Conservation (phyloP, 2,797 vertebrate genomes). For the Tenualosa thibaudeaui region DNA sequence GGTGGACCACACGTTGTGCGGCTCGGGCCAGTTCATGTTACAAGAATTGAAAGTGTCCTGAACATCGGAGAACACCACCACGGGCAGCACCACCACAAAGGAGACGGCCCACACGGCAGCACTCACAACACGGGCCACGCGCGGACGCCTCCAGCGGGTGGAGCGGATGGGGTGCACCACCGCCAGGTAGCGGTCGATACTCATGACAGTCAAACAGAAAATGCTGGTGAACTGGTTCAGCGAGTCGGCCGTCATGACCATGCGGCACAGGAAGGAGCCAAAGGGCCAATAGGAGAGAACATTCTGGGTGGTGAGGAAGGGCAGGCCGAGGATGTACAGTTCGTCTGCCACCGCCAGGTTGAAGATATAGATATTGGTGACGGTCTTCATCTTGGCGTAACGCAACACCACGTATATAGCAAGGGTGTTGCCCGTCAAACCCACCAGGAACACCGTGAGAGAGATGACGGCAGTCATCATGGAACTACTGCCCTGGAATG, state of each 20-base stretch:
- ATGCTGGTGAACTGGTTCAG: constrained; percentile 98
- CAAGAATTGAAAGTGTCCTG: constrained; percentile 89
- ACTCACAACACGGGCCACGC: constrained; percentile 88
- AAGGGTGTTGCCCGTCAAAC: constrained; percentile 89
- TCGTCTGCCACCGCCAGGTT: constrained; percentile 95
- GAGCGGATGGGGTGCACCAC: constrained; percentile 92
- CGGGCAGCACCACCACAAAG: constrained; percentile 90
- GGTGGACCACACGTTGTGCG: constrained; percentile 84
- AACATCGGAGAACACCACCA: constrained; percentile 92
- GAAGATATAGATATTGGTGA: constrained; percentile 95
- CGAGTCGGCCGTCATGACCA: constrained; percentile 93
- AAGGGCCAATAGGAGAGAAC: constrained; percentile 97
- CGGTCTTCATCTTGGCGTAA: constrained; percentile 88
- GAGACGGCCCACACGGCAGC: constrained; percentile 88
- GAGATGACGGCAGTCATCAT: constrained; percentile 87
- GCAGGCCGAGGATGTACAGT: constrained; percentile 92
- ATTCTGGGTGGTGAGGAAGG: constrained; percentile 93
- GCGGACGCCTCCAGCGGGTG: constrained; percentile 88
- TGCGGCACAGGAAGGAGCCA: constrained; percentile 90
- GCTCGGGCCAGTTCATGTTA: constrained; percentile 97
- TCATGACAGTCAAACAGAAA: constrained; percentile 97
- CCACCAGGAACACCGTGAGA: constrained; percentile 87
- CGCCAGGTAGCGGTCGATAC: constrained; percentile 92
- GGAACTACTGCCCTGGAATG: constrained; percentile 82
- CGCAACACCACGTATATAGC: constrained; percentile 92